phyloP scores from a whole-genome alignment of 2,888 invertebrate species.

The Hymenopus coronatus region DNA sequence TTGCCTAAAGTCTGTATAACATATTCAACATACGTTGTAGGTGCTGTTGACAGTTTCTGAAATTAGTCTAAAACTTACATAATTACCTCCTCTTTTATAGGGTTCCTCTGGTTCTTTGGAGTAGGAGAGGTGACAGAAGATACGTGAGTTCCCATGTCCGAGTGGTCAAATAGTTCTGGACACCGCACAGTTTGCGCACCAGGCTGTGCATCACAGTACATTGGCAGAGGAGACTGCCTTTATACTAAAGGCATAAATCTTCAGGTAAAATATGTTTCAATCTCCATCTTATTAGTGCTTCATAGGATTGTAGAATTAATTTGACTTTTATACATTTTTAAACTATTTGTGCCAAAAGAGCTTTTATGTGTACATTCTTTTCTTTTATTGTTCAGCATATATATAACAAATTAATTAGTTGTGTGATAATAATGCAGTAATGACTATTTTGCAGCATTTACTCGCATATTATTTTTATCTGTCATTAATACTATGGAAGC shows the following conservation, averaged over 20 bases:
- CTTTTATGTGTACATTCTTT: neutral
- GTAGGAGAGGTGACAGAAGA: neutral
- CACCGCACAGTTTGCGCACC: slow-evolving; percentile 29
- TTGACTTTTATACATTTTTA: neutral
- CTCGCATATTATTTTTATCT: neutral
- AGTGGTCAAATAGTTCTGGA: slow-evolving; percentile 35
- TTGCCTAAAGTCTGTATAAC: too few relatives aligned
- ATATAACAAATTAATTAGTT: neutral
- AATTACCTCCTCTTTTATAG: neutral
- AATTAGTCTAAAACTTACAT: too few relatives aligned
- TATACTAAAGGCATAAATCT: neutral
- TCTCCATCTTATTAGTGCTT: neutral
- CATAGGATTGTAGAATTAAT: neutral
- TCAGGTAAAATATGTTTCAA: neutral
- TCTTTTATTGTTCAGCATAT: neutral
- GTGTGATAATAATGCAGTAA: neutral
- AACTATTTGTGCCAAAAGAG: neutral
- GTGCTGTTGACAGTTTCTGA: too few relatives aligned
- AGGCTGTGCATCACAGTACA: neutral
- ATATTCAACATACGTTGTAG: too few relatives aligned
- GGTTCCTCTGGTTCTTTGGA: neutral
- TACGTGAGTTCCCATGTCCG: slow-evolving; percentile 33
- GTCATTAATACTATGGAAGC: neutral
- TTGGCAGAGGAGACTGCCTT: slow-evolving; percentile 3
- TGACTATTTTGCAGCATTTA: neutral